Evolutionary conservation across 2,888 invertebrate genomes (phyloP).

Genomic region (Ephialtes manifestator): DNA sequence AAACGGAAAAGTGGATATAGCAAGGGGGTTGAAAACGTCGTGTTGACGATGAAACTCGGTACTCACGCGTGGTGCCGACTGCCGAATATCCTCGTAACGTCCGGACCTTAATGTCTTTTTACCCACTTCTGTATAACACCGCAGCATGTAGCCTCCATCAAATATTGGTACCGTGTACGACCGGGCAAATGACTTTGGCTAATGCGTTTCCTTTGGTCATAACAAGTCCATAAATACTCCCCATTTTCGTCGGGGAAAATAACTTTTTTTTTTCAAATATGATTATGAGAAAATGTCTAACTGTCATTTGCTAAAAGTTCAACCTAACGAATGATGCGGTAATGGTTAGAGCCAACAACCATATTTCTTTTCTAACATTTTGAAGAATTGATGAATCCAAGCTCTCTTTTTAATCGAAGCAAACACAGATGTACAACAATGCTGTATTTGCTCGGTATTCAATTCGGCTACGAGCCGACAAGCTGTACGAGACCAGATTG

Average conservation of each 20-base stretch:
- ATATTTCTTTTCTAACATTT: not conserved
- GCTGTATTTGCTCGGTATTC: not conserved
- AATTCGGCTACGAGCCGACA: not conserved
- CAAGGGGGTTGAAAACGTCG: not conserved
- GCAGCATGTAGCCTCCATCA: not conserved
- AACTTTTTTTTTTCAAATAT: too few species aligned
- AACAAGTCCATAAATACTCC: not conserved
- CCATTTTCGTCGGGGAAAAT: not conserved
- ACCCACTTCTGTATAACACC: not conserved
- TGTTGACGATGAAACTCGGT: not conserved
- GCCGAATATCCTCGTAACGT: conserved; percentile 16
- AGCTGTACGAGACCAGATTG: not conserved
- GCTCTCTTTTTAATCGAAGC: not conserved
- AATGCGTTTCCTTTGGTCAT: not conserved
- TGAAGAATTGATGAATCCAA: not conserved
- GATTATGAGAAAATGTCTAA: not conserved
- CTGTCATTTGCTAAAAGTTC: not conserved
- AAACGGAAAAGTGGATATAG: conserved; percentile 8
- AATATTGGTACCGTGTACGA: not conserved
- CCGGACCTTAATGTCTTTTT: conserved; percentile 40
- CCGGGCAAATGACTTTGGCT: not conserved
- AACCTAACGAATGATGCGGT: too few species aligned
- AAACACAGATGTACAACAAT: not conserved
- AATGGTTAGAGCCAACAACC: not conserved
- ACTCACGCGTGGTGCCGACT: conserved; percentile 5